A percentile compares a stretch with the other conserved stretches of the same genome.
Conservation (phyloP, 1,140 invertebrate species). For the Hyles euphorbiae region DNA sequence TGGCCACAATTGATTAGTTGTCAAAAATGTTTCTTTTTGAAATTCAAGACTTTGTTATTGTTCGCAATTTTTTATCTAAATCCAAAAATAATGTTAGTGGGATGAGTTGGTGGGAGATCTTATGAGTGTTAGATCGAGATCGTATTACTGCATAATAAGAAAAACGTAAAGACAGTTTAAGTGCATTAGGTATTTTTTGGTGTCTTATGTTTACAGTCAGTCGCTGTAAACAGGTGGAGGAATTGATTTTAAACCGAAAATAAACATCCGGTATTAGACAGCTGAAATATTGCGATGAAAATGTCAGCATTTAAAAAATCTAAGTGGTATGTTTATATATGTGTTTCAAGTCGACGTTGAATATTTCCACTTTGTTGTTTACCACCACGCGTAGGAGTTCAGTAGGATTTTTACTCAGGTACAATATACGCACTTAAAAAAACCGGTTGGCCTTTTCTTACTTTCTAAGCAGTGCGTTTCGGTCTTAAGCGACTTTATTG, state of each 20-base stretch:
- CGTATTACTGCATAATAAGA: too few relatives aligned
- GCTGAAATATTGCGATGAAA: conserved; percentile 14
- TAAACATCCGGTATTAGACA: conserved; percentile 13
- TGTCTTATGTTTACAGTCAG: background rate
- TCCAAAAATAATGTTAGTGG: too few relatives aligned
- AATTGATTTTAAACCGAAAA: conserved; percentile 9
- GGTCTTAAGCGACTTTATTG: too few relatives aligned
- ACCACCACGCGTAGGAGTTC: background rate
- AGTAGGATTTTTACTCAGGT: background rate
- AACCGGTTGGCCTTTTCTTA: background rate
- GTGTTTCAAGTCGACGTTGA: background rate
- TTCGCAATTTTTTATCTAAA: too few relatives aligned
- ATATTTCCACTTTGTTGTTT: background rate
- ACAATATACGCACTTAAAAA: background rate
- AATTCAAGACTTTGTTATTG: too few relatives aligned
- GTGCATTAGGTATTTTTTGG: too few relatives aligned
- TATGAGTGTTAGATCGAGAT: too few relatives aligned
- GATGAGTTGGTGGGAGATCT: too few relatives aligned
- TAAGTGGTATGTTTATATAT: background rate
- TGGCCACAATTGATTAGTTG: too few relatives aligned
- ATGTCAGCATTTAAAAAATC: conserved; percentile 10
- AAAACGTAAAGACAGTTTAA: too few relatives aligned
- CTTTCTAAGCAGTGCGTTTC: background rate
- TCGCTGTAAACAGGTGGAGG: conserved; percentile 4
- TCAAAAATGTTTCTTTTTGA: too few relatives aligned